Evolutionary conservation across 2,113 vertebrate genomes (phyloP).

Genomic region (Corydoras maculifer): DNA sequence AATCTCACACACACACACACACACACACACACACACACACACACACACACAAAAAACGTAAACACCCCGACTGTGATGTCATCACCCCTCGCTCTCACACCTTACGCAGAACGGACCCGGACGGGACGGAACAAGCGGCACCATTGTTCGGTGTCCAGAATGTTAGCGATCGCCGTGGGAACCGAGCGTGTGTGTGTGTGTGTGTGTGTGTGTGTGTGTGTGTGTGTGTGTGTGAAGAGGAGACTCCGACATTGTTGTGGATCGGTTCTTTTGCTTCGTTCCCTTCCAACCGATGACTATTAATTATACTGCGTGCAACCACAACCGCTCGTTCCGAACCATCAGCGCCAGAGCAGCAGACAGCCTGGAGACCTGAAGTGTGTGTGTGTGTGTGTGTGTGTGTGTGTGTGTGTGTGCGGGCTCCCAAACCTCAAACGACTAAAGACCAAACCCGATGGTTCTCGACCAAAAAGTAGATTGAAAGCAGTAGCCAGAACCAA

Average conservation of each 20-base stretch:
- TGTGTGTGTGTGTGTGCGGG: constrained; percentile 24
- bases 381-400: constrained; percentile 9
- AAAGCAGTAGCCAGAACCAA: too few relatives aligned
- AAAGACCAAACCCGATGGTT: not conserved
- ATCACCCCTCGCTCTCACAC: constrained; percentile 34
- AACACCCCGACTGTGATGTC: constrained; percentile 46
- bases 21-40: constrained; percentile 31
- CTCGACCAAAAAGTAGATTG: not conserved
- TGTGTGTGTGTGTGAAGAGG: constrained; percentile 1
- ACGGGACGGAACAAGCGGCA: constrained; percentile 48
- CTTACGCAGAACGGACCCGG: constrained; percentile 39
- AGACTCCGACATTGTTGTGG: constrained; percentile 21
- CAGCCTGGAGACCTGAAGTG: constrained; percentile 15
- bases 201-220: not conserved
- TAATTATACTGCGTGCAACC: constrained; percentile 38
- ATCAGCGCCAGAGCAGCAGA: constrained; percentile 12
- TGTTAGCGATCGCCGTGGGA: constrained; percentile 55
- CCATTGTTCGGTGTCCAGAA: constrained; percentile 49
- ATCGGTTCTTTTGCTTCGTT: constrained; percentile 8
- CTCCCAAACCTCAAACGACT: not conserved
- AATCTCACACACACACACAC: not conserved
- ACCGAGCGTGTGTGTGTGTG: constrained; percentile 24
- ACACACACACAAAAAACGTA: constrained; percentile 21
- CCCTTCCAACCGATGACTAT: constrained; percentile 30
- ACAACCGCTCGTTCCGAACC: constrained; percentile 12